phyloP scores from a whole-genome alignment of 2,797 vertebrate species.

The Falco cherrug region DNA sequence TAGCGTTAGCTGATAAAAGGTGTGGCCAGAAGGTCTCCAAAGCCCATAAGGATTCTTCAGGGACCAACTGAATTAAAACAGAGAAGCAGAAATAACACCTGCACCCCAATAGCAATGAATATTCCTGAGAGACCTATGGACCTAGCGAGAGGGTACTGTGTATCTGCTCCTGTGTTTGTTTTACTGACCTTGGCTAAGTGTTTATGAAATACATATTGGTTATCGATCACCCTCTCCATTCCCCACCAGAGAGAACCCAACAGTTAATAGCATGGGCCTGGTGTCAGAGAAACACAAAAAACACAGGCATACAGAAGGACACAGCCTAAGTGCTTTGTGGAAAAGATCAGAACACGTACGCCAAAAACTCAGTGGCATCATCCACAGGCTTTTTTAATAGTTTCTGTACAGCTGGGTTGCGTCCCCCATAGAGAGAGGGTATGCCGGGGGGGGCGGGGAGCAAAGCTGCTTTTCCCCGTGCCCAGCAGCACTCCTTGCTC shows the following conservation, averaged over 20 bases:
- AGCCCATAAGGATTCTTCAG: constrained; percentile 58
- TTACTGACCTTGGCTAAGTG: constrained; percentile 34
- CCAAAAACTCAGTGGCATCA: neutral
- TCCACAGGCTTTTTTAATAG: neutral
- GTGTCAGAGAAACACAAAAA: neutral
- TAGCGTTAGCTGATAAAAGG: constrained; percentile 26
- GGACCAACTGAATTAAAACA: constrained; percentile 55
- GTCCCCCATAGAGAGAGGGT: neutral
- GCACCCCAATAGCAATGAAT: constrained; percentile 39
- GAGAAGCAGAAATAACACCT: constrained; percentile 54
- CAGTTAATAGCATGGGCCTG: neutral
- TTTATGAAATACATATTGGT: constrained; percentile 56
- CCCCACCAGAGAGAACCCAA: neutral
- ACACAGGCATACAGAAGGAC: neutral
- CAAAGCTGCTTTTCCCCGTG: neutral
- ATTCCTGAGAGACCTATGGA: neutral
- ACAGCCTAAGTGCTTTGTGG: neutral
- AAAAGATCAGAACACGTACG: neutral
- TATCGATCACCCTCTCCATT: neutral
- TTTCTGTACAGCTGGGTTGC: neutral
- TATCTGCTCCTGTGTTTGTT: neutral
- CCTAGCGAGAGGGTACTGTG: neutral
- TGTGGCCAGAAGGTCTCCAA: constrained; percentile 58
- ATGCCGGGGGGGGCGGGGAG: neutral
- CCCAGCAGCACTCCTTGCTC: neutral